Base-by-base conservation (phyloP, 2,113 vertebrate genomes). In the Saguinus midas region DNA sequence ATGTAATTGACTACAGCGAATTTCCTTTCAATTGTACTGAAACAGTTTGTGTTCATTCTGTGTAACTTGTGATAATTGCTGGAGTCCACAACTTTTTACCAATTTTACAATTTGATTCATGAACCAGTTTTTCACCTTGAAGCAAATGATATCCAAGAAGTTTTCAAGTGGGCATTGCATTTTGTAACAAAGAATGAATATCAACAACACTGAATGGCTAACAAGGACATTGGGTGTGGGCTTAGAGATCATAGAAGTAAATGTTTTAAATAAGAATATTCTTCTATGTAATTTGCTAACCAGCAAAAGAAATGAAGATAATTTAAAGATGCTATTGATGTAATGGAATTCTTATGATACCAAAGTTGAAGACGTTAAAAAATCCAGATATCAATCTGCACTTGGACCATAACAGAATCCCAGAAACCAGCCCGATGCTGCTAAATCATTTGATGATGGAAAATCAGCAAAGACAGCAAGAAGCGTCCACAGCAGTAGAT, bases 401-500 rank as follows among this genome's bases (percentile, higher is more conserved):
- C 14, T 7, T 16, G 50, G 37, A 40, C 12, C 7, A 8, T 1
- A n/a, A 10, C 2, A 52, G 1, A 23, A 25, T 27, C n/a, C 3
- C 48, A 37, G 55, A 68, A 18, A 43, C 17, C 61, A 68, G 21
- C 25, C 40, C 29, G 6, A 5, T 1, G 21, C 10, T 40, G n/a
- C 6, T 27, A 6, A 40, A 40, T 17, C 5, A n/a, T 17, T 8
- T 8, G n/a, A 55, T 2, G 37, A 50, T 9, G 8, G 21, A 11
- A 27, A 40, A 3, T 5, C 32, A 20, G 9, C 35, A 25, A 4
- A 64, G 14, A 5, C 0, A 17, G 7, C 0, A 25, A 12, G 32
- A 11, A n/a, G 10, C 17, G 37, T 4, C 50, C 12, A 21, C 14
- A 4, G 10, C 14, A 10, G 18, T 0, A 3, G 40, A 8, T 72